Percentiles rank a stretch among this genome's conserved stretches.
phyloP scores from a whole-genome alignment of 2,888 invertebrate genomes.

The Plebejus argus region DNA sequence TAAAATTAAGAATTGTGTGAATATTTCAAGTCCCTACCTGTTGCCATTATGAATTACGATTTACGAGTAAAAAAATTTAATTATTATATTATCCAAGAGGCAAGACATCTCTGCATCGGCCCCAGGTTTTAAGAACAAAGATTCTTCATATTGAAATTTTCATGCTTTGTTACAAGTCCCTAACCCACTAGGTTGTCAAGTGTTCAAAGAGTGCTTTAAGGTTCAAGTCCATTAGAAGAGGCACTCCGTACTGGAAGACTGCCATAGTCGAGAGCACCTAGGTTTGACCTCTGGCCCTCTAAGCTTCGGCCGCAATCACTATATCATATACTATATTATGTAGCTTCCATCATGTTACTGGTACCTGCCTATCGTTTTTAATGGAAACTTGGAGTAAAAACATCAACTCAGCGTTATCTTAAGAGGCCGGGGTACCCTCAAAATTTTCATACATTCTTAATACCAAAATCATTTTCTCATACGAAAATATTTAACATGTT shows the following conservation, averaged over 20 bases:
- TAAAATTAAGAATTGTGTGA: too few species aligned
- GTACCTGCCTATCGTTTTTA: not conserved
- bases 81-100: too few species aligned
- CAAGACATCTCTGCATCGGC: too few species aligned
- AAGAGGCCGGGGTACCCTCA: too few species aligned
- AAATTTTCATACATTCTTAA: too few species aligned
- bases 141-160: not conserved
- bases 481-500: too few species aligned
- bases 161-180: not conserved
- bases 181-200: not conserved
- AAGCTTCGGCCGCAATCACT: not conserved
- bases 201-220: not conserved
- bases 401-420: too few species aligned
- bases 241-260: conserved; percentile 2
- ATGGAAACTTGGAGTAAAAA: not conserved
- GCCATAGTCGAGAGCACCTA: conserved; percentile 3
- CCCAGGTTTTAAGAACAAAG: not conserved
- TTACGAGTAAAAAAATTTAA: too few species aligned
- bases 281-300: conserved; percentile 10
- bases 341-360: not conserved
- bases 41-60: too few species aligned
- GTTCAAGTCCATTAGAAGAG: conserved; percentile 15
- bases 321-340: not conserved
- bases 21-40: too few species aligned
- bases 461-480: too few species aligned